Evolutionary conservation across 2,797 vertebrate species (phyloP).

Genomic region (Poeciliopsis paucimaculata): DNA sequence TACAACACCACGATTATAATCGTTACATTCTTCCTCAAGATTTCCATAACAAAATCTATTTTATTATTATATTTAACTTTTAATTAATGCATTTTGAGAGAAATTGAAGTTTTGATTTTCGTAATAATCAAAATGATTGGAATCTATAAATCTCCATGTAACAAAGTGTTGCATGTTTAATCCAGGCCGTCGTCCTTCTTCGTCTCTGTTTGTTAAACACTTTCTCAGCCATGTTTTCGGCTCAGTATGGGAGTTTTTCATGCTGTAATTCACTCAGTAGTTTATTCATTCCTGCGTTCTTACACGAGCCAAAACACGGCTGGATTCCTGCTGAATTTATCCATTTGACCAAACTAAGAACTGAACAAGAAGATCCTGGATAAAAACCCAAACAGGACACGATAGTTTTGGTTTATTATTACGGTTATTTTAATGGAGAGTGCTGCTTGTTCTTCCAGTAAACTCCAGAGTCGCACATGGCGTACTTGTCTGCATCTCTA

Average conservation of each 20-base stretch:
- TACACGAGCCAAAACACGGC: conserved; percentile 33
- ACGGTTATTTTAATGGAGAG: conserved; percentile 26
- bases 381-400: conserved; percentile 18
- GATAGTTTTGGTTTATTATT: conserved; percentile 36
- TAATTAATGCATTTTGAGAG: neutral
- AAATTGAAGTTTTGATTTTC: neutral
- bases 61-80: neutral
- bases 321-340: conserved; percentile 16
- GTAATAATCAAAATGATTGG: neutral
- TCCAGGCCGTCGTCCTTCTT: neutral
- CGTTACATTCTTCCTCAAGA: neutral
- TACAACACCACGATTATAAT: neutral
- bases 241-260: conserved; percentile 9
- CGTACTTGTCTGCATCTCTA: conserved; percentile 26
- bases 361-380: conserved; percentile 24
- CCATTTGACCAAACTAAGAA: conserved; percentile 38
- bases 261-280: conserved; percentile 19
- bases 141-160: neutral
- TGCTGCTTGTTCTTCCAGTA: conserved; percentile 8
- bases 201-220: conserved; percentile 4
- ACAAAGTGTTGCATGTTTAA: neutral
- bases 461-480: conserved; percentile 44
- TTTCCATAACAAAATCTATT: neutral
- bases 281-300: conserved; percentile 33
- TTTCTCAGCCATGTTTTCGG: conserved; percentile 27